These are phyloP conservation scores for Dinoponera quadriceps DNA, from an alignment of 1,140 invertebrate species.

Conservation along the genomic window DNA sequence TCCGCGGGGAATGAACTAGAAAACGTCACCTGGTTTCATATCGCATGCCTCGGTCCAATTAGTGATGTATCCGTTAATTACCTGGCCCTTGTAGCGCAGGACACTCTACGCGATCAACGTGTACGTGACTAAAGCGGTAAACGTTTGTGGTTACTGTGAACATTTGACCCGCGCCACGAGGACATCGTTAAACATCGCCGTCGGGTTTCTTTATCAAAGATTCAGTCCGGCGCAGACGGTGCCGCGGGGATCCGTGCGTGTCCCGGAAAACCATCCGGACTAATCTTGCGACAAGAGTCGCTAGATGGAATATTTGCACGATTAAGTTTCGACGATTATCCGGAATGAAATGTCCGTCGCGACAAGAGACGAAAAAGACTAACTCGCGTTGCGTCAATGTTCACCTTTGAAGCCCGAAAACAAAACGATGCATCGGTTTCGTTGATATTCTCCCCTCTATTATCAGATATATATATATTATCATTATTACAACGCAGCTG, in stretches of 20 bases:
- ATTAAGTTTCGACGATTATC: conserved; percentile 1
- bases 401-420: too few species aligned
- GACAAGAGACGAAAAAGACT: not conserved
- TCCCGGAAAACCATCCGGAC: not conserved
- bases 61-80: conserved; percentile 45
- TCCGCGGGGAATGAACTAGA: not conserved
- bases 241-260: conserved; percentile 6
- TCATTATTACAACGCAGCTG: too few species aligned
- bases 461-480: too few species aligned
- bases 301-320: not conserved
- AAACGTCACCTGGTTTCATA: not conserved
- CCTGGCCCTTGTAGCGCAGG: conserved; percentile 7
- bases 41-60: conserved; percentile 26
- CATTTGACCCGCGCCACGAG: conserved; percentile 19
- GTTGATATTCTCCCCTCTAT: too few species aligned
- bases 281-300: conserved; percentile 8
- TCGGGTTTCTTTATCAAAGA: conserved; percentile 58
- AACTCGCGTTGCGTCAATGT: not conserved
- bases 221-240: conserved; percentile 21
- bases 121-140: conserved; percentile 44
- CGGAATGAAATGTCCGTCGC: not conserved
- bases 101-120: conserved; percentile 29
- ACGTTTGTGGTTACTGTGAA: conserved; percentile 47
- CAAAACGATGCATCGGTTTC: too few species aligned
- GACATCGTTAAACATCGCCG: conserved; percentile 41